Conservation (phyloP, 2,797 vertebrate genomes). For the Sebastes jordani region DNA sequence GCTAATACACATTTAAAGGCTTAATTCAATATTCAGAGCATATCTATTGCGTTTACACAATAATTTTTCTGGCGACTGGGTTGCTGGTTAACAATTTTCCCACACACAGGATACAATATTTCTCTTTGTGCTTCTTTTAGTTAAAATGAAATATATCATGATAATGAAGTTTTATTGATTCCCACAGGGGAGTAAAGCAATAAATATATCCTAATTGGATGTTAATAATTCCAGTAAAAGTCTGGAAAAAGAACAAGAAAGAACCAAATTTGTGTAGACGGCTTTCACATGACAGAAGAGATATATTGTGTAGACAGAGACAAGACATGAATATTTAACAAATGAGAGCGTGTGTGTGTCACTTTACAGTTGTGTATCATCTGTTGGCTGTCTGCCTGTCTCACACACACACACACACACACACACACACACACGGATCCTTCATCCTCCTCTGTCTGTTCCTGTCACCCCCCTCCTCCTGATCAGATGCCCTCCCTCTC, state of each 20-base stretch:
- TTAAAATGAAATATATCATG: background rate
- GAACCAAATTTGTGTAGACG: too few relatives aligned
- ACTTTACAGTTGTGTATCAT: slow-evolving; percentile 25
- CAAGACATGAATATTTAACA: background rate
- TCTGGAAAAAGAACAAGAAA: background rate
- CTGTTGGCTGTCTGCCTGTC: background rate
- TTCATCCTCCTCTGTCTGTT: background rate
- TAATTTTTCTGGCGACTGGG: too few relatives aligned
- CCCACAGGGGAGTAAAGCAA: background rate
- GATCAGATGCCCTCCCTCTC: slow-evolving; percentile 15
- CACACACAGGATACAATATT: background rate
- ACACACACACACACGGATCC: slow-evolving; percentile 13
- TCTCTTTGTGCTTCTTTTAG: background rate
- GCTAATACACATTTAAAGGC: background rate
- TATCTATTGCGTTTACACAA: too few relatives aligned
- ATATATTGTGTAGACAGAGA: background rate
- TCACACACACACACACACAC: slow-evolving; percentile 1
- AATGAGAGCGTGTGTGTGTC: background rate
- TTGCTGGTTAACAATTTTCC: background rate
- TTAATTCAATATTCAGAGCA: background rate
- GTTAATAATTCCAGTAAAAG: background rate
- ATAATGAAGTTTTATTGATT: background rate
- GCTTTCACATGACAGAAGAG: background rate
- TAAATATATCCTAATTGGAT: background rate
- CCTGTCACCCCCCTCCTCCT: background rate